These are phyloP conservation scores for Hirundichthys speculiger DNA, from an alignment of 2,113 vertebrate genomes.

Conservation along the genomic window DNA sequence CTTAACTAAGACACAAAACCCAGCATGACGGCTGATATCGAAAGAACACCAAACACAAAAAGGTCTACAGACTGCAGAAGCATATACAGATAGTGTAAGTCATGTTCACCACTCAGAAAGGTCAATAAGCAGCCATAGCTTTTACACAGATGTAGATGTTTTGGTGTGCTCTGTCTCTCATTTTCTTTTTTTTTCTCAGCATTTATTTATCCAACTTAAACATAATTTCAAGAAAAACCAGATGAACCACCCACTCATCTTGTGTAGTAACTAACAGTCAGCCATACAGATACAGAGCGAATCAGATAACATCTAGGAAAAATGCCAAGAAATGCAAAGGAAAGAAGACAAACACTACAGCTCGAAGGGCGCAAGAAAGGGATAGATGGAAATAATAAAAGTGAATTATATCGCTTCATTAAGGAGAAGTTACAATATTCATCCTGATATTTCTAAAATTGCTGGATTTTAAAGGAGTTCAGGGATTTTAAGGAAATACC, in stretches of 20 bases:
- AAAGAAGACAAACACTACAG: conserved; percentile 17
- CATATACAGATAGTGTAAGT: conserved; percentile 14
- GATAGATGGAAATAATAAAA: conserved; percentile 3
- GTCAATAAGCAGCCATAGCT: conserved; percentile 46
- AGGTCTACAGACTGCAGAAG: conserved; percentile 4
- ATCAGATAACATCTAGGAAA: conserved; percentile 42
- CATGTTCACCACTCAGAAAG: not conserved
- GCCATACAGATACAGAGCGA: conserved; percentile 9
- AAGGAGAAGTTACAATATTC: not conserved
- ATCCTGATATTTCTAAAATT: not conserved
- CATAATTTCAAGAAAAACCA: conserved; percentile 45
- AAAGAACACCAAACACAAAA: conserved; percentile 1
- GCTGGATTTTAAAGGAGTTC: not conserved
- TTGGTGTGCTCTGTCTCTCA: conserved; percentile 40
- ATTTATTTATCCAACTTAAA: conserved; percentile 59
- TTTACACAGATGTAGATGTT: conserved; percentile 51
- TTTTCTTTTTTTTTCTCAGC: conserved; percentile 20
- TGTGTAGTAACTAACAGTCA: conserved; percentile 23
- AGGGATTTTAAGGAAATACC: too few species aligned
- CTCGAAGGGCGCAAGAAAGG: not conserved
- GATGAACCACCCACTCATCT: conserved; percentile 38
- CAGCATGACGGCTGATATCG: conserved; percentile 19
- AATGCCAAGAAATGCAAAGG: conserved; percentile 16
- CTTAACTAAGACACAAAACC: conserved; percentile 37
- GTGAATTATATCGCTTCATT: not conserved